Base-by-base conservation (phyloP, 1,140 invertebrate species). In the Platyscapa corneri region DNA sequence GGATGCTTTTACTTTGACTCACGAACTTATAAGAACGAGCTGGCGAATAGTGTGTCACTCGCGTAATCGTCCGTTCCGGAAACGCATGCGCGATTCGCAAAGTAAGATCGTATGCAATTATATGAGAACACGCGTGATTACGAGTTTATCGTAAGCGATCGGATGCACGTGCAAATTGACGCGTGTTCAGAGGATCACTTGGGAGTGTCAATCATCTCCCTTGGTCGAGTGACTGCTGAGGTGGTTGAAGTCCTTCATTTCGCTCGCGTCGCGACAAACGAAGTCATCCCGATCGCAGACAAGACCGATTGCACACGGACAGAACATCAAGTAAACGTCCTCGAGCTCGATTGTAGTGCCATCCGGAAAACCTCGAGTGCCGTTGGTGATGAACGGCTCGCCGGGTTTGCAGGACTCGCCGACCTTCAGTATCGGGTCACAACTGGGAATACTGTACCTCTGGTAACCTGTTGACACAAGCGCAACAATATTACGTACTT, bases 271-370 rank as follows among this genome's bases (percentile, higher is more conserved):
- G 39, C 75, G 75, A 23, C 75, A 76, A 82, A 39, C 90, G 89
- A 14, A 88, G 5, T 39, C 67, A 60, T 85, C 75, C 0, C 0
- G 3, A 14, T 89, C 83, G 56, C 91, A 92, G 14, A 49, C 79
- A n/a, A 91, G 80, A 42, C 88, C 89, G 1, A 86, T 7, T 0
- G 27, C 82, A 39, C 91, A 92, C 32, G 90, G 90, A 77, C 91
- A 92, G 14, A 91, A 64, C 12, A 89, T 82, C 6, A 46, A 79
- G 84, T 91, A 49, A 8, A 91, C 87, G 46, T 90, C 56, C 7
- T 83, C 88, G 49, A 90, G 84, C 34, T 85, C 60, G 23, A 91
- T 34, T 34, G 46, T 10, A 5, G 37, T 32, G 12, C 87, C 88
- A 65, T 92, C 82, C 0, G 91, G 91, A 78, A 90, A 91, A 27